A percentile compares a stretch with the other conserved stretches of the same genome.
Evolutionary conservation across 2,113 vertebrate species (phyloP).

Genomic region (Trachemys scripta): DNA sequence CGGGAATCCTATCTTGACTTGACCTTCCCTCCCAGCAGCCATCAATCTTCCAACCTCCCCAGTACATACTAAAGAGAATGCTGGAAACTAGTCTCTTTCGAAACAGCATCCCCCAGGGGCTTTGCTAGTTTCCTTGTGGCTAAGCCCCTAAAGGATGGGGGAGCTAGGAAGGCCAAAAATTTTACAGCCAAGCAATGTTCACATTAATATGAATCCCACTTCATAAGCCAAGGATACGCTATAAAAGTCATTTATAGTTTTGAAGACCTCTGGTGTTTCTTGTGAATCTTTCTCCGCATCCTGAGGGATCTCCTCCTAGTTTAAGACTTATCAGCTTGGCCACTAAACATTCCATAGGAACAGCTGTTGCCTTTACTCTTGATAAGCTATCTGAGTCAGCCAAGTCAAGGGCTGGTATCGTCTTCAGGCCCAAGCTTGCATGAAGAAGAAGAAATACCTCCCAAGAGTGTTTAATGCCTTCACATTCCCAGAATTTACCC

Average conservation of each 20-base stretch:
- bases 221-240: not conserved
- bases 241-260: conserved; percentile 16
- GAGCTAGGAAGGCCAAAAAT: not conserved
- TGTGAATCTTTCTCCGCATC: not conserved
- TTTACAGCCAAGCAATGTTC: not conserved
- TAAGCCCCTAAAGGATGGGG: not conserved
- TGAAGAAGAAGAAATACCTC: not conserved
- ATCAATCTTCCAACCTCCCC: not conserved
- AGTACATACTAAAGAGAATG: not conserved
- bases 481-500: not conserved
- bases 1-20: rapidly evolving
- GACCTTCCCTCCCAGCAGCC: not conserved
- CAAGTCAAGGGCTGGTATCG: not conserved
- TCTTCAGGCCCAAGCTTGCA: not conserved
- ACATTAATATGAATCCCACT: not conserved
- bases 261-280: not conserved
- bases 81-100: conserved; percentile 9
- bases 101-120: rapidly evolving
- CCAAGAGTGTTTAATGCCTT: not conserved
- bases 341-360: not conserved
- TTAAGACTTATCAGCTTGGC: not conserved
- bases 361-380: not conserved
- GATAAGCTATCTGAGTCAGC: not conserved
- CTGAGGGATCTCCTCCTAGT: conserved; percentile 23
- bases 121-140: not conserved